Percentiles rank a stretch among this genome's conserved stretches.
phyloP scores from a whole-genome alignment of 2,113 vertebrate genomes.

The Chrysemys picta region DNA sequence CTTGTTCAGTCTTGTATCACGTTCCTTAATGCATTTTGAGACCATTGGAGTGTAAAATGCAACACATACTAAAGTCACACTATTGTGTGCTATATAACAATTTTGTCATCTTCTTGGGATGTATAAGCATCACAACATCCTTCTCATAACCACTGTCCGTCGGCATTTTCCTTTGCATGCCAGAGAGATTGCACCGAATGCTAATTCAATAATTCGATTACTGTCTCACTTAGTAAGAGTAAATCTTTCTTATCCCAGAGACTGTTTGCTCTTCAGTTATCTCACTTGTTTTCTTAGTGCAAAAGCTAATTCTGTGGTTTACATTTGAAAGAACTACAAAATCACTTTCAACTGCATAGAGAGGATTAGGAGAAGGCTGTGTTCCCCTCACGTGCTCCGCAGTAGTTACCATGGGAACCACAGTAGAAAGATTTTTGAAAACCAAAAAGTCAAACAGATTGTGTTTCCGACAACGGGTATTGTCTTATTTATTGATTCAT shows the following conservation, averaged over 20 bases:
- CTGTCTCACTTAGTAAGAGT: conserved; percentile 17
- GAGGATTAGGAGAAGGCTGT: conserved; percentile 46
- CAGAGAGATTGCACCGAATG: neutral
- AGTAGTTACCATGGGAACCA: conserved; percentile 71
- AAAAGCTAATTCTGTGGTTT: conserved; percentile 25
- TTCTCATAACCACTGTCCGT: neutral
- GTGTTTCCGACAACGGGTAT: conserved; percentile 63
- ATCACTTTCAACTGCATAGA: conserved; percentile 41
- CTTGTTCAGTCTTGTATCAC: neutral
- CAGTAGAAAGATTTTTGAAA: conserved; percentile 54
- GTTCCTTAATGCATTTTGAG: neutral
- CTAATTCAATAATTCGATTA: conserved; percentile 53
- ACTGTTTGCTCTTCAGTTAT: conserved; percentile 29
- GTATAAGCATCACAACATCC: neutral
- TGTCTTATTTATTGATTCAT: conserved; percentile 53
- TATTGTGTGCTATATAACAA: neutral
- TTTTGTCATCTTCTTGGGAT: neutral
- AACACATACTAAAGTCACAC: neutral
- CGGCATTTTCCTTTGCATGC: neutral
- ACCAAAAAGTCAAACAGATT: conserved; percentile 64
- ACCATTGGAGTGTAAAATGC: neutral
- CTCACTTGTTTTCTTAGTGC: conserved; percentile 28
- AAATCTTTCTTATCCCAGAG: conserved; percentile 7
- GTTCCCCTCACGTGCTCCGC: conserved; percentile 20
- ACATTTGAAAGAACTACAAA: conserved; percentile 43